phyloP scores from a whole-genome alignment of 1,140 invertebrate species.

The Lasioglossum albipes region DNA sequence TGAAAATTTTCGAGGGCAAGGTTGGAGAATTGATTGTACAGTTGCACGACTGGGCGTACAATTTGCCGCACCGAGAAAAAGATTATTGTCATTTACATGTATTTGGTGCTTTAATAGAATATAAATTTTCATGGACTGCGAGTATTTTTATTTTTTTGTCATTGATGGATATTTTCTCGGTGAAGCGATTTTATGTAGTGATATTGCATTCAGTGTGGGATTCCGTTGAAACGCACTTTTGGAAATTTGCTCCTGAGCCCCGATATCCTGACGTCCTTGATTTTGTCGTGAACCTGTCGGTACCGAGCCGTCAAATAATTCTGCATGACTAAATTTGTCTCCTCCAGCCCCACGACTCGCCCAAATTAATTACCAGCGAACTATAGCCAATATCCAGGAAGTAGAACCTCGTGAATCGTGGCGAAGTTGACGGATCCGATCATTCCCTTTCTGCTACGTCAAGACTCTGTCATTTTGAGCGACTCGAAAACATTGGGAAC shows the following conservation, averaged over 20 bases:
- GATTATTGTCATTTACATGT: too few species aligned
- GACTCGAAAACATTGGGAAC: conserved; percentile 13
- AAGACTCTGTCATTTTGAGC: not conserved
- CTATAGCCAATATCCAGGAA: not conserved
- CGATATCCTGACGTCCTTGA: conserved; percentile 31
- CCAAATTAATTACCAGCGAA: not conserved
- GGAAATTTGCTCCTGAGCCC: conserved; percentile 21
- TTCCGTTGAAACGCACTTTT: conserved; percentile 8
- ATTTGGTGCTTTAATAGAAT: too few species aligned
- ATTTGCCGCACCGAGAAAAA: too few species aligned
- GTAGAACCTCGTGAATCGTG: not conserved
- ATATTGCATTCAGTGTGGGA: too few species aligned
- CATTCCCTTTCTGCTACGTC: not conserved
- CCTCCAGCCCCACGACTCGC: not conserved
- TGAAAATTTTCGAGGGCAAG: not conserved
- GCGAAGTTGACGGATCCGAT: not conserved
- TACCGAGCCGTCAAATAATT: conserved; percentile 36
- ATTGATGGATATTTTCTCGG: too few species aligned
- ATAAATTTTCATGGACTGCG: too few species aligned
- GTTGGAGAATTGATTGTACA: too few species aligned
- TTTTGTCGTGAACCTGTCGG: conserved; percentile 39
- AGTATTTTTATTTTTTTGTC: too few species aligned
- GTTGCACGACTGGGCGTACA: too few species aligned
- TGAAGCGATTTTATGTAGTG: too few species aligned
- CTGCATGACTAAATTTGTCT: conserved; percentile 37